Conservation (phyloP, 2,797 vertebrate genomes). For the Mus minutoides region DNA sequence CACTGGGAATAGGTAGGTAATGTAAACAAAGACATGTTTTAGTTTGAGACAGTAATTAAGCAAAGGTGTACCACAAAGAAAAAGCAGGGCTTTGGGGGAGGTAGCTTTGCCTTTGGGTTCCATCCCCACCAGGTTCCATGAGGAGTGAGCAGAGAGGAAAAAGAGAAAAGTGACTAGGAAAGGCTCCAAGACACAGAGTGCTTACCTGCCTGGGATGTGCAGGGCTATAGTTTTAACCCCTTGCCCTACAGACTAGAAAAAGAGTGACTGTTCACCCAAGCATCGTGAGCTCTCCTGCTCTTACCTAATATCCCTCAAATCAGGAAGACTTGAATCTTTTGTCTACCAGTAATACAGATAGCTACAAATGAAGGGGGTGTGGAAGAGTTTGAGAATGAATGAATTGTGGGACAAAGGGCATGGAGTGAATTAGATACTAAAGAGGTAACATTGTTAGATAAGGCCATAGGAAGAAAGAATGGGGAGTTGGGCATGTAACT, state of each 20-base stretch:
- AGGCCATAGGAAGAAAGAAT: background rate
- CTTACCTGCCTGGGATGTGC: background rate
- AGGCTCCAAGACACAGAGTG: background rate
- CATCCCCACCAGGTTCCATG: background rate
- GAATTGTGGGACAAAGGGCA: background rate
- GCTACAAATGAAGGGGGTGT: background rate
- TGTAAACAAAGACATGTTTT: background rate
- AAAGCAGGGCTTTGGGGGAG: background rate
- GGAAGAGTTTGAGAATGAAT: background rate
- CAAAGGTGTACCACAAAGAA: background rate
- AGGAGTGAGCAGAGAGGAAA: background rate
- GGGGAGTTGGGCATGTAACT: background rate
- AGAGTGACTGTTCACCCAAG: background rate
- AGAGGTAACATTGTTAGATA: background rate
- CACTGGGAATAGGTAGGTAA: background rate
- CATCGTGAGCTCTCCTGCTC: too few species aligned
- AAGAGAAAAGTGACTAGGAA: background rate
- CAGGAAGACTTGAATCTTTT: too few species aligned
- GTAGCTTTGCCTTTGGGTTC: background rate
- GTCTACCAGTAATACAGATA: background rate
- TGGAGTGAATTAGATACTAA: background rate
- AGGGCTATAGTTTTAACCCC: too few species aligned
- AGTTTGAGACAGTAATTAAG: background rate
- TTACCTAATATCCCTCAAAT: background rate
- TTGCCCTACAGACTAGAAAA: background rate